These are phyloP conservation scores for Rattus rattus DNA, from an alignment of 2,113 vertebrate species.

Conservation along the genomic window DNA sequence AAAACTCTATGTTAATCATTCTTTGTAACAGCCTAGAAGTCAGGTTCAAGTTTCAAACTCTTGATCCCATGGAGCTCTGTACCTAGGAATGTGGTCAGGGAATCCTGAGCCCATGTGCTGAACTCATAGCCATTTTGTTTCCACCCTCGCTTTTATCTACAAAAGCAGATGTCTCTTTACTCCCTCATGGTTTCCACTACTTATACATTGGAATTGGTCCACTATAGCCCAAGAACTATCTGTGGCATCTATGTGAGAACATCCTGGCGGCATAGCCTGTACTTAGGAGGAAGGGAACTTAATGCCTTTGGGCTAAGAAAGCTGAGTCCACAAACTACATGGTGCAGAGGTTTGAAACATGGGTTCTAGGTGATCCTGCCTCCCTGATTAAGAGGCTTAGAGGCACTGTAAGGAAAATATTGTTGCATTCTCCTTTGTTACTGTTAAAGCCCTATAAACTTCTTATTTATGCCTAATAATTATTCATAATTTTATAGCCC, in stretches of 20 bases:
- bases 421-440: not conserved
- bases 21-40: not conserved
- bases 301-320: not conserved
- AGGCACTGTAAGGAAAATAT: not conserved
- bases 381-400: not conserved
- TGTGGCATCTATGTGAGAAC: not conserved
- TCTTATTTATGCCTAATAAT: not conserved
- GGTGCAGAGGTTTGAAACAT: not conserved
- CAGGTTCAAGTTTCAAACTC: constrained; percentile 26
- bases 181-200: not conserved
- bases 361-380: not conserved
- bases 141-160: not conserved
- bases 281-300: not conserved
- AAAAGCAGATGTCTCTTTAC: not conserved
- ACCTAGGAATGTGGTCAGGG: not conserved
- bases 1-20: constrained; percentile 12
- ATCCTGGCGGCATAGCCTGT: not conserved
- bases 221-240: not conserved
- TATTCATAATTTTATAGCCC: constrained; percentile 12
- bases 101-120: not conserved
- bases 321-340: not conserved
- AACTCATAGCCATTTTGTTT: not conserved
- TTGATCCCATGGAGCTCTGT: not conserved
- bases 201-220: not conserved
- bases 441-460: not conserved